These are phyloP conservation scores for Ectemnius continuus DNA, from an alignment of 2,888 invertebrate species.

Conservation along the genomic window DNA sequence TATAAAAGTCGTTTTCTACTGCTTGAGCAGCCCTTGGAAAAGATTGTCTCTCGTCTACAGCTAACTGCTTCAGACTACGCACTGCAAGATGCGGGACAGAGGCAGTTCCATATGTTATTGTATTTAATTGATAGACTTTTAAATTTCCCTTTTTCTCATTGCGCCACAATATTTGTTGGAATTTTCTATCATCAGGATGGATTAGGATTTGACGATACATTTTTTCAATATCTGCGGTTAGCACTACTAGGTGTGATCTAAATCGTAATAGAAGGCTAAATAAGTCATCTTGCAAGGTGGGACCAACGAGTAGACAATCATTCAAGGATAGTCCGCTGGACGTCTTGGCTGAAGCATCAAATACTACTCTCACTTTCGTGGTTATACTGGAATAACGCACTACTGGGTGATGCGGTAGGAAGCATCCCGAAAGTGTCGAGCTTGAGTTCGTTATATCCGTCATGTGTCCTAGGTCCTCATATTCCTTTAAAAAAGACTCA, in stretches of 20 bases:
- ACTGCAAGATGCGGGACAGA: too few species aligned
- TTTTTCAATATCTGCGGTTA: slow-evolving; percentile 19
- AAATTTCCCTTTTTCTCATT: not conserved
- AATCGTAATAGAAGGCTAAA: slow-evolving; percentile 1
- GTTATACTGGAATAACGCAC: too few species aligned
- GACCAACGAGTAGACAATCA: too few species aligned
- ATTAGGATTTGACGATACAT: slow-evolving; percentile 7
- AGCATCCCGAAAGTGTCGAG: too few species aligned
- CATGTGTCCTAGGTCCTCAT: not conserved
- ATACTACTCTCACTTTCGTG: too few species aligned
- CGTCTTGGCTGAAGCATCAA: too few species aligned
- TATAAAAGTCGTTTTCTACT: slow-evolving; percentile 27
- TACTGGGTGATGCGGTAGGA: too few species aligned
- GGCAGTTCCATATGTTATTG: too few species aligned
- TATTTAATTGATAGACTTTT: not conserved
- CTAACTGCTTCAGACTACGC: not conserved
- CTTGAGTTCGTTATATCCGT: too few species aligned
- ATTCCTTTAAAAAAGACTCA: too few species aligned
- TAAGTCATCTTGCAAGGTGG: slow-evolving; percentile 8
- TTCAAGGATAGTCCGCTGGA: too few species aligned
- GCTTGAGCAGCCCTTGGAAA: not conserved
- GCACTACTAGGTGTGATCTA: not conserved
- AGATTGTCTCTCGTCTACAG: not conserved
- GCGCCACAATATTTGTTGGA: slow-evolving; percentile 6
- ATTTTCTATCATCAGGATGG: not conserved